These are phyloP conservation scores for Xenotilapia caudafasciata DNA, from an alignment of 2,113 vertebrate species.

Conservation along the genomic window DNA sequence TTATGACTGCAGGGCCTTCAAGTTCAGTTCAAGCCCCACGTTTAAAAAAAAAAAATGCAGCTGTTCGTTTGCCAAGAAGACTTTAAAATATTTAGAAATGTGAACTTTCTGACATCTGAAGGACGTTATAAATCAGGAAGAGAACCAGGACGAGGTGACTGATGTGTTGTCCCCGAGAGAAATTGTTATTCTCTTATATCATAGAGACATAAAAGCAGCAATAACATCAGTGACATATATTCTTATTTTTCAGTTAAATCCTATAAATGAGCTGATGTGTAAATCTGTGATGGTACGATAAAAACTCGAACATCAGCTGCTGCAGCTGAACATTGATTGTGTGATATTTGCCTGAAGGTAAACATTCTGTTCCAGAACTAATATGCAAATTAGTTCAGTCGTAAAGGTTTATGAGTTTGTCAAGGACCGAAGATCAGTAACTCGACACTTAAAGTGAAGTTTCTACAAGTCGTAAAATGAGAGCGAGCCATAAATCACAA, in stretches of 20 bases:
- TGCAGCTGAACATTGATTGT: not conserved
- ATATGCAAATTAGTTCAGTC: not conserved
- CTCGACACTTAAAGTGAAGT: not conserved
- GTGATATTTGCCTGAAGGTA: not conserved
- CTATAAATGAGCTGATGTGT: not conserved
- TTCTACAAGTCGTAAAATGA: not conserved
- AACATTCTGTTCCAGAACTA: not conserved
- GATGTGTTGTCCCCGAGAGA: not conserved
- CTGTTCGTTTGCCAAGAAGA: not conserved
- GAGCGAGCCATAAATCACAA: not conserved
- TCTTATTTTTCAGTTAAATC: not conserved
- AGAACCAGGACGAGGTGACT: not conserved
- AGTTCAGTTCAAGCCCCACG: not conserved
- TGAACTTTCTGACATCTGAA: not conserved
- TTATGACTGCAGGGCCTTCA: not conserved
- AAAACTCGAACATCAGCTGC: not conserved
- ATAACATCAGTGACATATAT: not conserved
- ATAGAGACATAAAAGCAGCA: not conserved
- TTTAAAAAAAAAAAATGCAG: not conserved
- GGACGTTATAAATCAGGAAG: not conserved
- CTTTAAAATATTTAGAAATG: not conserved
- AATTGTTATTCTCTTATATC: not conserved
- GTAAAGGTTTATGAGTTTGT: not conserved
- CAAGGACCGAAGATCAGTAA: not conserved
- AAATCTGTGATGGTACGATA: not conserved